Conservation (phyloP, 2,113 vertebrate genomes). For the Hippocampus barbouri region DNA sequence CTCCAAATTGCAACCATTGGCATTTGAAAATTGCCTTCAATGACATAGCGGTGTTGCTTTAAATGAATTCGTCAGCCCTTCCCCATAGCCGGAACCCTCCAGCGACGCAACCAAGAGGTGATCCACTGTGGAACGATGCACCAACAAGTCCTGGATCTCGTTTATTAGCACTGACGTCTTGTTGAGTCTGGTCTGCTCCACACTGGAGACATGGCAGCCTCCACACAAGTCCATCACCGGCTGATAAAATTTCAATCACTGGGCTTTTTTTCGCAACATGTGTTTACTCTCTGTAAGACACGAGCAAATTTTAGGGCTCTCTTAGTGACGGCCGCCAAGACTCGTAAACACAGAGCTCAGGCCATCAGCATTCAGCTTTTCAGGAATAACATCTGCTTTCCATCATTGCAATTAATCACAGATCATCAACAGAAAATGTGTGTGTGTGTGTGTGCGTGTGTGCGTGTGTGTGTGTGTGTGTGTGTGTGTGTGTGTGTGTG, state of each 20-base stretch:
- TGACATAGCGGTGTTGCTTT: too few relatives aligned
- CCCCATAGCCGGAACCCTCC: neutral
- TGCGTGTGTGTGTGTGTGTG: neutral
- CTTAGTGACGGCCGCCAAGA: neutral
- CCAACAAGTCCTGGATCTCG: slow-evolving; percentile 15
- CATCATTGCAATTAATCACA: slow-evolving; percentile 47
- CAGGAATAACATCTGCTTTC: slow-evolving; percentile 56
- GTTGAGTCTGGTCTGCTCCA: slow-evolving; percentile 33
- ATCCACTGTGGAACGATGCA: slow-evolving; percentile 14
- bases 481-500: neutral
- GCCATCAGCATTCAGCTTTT: slow-evolving; percentile 11
- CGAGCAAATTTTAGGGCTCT: slow-evolving; percentile 10
- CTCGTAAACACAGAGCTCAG: slow-evolving; percentile 8
- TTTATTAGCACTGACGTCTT: slow-evolving; percentile 20
- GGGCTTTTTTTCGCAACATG: neutral
- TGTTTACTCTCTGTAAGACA: slow-evolving; percentile 15
- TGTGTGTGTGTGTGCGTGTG: neutral
- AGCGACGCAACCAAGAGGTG: slow-evolving; percentile 20
- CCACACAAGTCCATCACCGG: neutral
- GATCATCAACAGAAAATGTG: slow-evolving; percentile 23
- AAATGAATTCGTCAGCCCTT: too few relatives aligned
- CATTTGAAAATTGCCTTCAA: too few relatives aligned
- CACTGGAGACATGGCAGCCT: slow-evolving; percentile 1
- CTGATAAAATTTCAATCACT: slow-evolving; percentile 5
- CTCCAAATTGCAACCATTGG: too few relatives aligned